Base-by-base conservation (phyloP, 2,888 invertebrate species). In the Meghimatium bilineatum region DNA sequence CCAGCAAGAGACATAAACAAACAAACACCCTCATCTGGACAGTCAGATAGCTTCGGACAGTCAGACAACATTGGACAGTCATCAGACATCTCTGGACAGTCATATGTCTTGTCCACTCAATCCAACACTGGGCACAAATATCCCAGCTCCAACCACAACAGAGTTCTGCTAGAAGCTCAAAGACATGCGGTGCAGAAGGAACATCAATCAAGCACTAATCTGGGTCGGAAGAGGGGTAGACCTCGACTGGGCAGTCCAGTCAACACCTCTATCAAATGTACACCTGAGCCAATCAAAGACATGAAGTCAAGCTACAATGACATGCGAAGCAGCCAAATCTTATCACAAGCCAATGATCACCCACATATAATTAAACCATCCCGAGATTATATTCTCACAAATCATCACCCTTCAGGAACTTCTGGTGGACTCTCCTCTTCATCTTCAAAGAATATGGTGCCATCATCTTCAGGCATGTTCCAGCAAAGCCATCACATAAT, bases 151-250 rank as follows among this genome's bases (percentile, higher is more conserved):
- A 34, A 12, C 8, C 75, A 66, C 14, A 75, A 32, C 49, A 75
- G 72, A 52, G 81, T 75, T 26, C 71, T 82, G 26, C n/a, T 69
- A 38, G 82, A 82, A 32, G 77, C 77, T 44, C 82, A 82, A 71
- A 76, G 77, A n/a, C 77, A 82, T 32, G 56, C 77, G 34, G 82
- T 82, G 26, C 76, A 77, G 26, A 82, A 82, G 60, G 82, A 82
- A 32, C 82, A 82, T 36, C 82, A 82, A 67, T 81, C 81, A 5
- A 77, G 69, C 60, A 77, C 69, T 20, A 76, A 5, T 32, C 52
- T 77, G n/a, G 83, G 83, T 8, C 67, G 83, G 10, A 83, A 83
- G 52, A 76, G 83, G 23, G 83, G 83, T 29, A 36, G 83, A 44
- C 83, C 83, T 56, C 71, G 79, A 23, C 79, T 78, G 5, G 29